These are phyloP conservation scores for Uropsilus gracilis DNA, from an alignment of 2,113 vertebrate species.

Conservation along the genomic window DNA sequence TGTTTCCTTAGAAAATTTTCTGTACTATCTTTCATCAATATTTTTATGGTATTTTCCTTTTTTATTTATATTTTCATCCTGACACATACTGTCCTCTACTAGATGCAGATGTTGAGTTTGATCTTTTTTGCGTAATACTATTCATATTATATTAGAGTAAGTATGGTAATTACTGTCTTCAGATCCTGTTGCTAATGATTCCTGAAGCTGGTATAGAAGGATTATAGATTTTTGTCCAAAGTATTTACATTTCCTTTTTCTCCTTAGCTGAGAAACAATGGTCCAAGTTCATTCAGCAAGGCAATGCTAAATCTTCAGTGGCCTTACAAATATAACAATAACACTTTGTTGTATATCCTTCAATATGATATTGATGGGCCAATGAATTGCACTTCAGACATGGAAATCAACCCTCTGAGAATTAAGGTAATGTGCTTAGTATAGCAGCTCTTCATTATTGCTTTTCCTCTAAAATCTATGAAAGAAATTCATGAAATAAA, in stretches of 20 bases:
- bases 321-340: conserved; percentile 91
- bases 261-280: conserved; percentile 93
- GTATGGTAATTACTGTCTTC: background rate
- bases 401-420: conserved; percentile 94
- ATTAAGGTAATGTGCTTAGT: conserved; percentile 89
- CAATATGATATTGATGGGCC: conserved; percentile 94
- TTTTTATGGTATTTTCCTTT: background rate
- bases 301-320: conserved; percentile 93
- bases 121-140: background rate
- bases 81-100: background rate
- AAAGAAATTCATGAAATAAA: conserved; percentile 1
- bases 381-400: conserved; percentile 95
- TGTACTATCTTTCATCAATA: background rate
- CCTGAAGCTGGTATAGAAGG: background rate
- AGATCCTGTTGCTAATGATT: background rate
- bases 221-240: background rate
- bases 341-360: conserved; percentile 92
- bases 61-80: background rate
- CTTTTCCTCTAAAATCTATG: background rate
- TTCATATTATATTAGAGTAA: background rate
- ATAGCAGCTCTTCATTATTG: background rate
- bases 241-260: conserved; percentile 49
- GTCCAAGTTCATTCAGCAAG: conserved; percentile 96
- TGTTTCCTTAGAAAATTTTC: background rate
- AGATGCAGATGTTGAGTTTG: background rate